Evolutionary conservation across 2,113 vertebrate genomes (phyloP).

Genomic region (Hyperoodon ampullatus): DNA sequence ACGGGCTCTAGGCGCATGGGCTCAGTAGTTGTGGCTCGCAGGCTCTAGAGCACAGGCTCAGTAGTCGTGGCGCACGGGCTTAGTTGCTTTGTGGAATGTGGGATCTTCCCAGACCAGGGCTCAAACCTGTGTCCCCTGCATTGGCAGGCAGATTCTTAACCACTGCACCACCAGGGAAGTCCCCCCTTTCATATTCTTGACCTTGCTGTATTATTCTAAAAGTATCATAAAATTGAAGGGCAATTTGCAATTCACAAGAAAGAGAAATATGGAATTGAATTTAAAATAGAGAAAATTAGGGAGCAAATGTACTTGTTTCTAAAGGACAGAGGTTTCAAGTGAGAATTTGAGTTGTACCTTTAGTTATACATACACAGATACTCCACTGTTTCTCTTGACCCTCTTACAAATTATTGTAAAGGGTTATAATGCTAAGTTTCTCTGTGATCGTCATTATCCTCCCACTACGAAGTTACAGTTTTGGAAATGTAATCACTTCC

Average conservation of each 20-base stretch:
- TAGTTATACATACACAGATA: neutral
- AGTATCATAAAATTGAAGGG: constrained; percentile 1
- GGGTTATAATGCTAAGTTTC: neutral
- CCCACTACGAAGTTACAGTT: neutral
- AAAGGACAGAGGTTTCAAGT: neutral
- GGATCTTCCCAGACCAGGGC: no score
- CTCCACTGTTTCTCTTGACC: neutral
- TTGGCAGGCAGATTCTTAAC: no score
- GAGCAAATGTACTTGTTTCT: constrained; percentile 13
- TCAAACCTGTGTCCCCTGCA: no score
- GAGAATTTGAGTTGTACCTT: neutral
- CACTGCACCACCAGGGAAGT: no score
- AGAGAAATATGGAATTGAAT: neutral
- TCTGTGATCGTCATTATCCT: neutral
- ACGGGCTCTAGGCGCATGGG: no score
- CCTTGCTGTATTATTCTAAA: constrained; percentile 7
- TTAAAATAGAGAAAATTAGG: neutral
- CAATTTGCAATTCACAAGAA: constrained; percentile 13
- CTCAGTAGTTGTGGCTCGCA: no score
- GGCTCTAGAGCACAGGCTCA: no score
- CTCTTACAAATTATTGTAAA: neutral
- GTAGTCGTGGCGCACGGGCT: no score
- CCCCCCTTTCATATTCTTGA: neutral
- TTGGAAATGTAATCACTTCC: neutral
- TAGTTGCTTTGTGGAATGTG: no score